Base-by-base conservation (phyloP, 2,113 vertebrate genomes). In the Gnathonemus longibarbis region DNA sequence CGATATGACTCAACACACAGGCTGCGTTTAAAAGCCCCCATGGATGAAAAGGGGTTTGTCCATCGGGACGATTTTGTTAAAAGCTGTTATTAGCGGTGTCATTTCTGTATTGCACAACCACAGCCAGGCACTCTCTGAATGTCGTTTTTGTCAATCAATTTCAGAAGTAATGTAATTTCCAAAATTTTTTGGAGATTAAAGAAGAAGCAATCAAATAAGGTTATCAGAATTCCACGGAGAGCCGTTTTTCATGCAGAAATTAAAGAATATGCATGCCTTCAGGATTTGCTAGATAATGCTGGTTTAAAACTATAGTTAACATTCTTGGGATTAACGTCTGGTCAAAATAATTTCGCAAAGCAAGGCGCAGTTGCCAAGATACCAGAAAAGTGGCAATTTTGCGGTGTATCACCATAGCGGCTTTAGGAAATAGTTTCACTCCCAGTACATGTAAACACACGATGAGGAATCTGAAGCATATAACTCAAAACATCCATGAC, bases 161-260 rank as follows among this genome's bases (percentile, higher is more conserved):
- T 84, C 10, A 42, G 35, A 74, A 80, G 31, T 80, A 56, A 89
- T 53, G 88, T n/a, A 21, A 89, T 84, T 89, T 83, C 35, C 27
- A 50, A 70, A 5, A 49, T 88, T 74, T 77, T 56, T 35, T 13
- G n/a, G 66, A 4, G 66, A 31, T 89, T 50, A 35, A 89, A 52
- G 88, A 80, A 50, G 45, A n/a, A 77, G 70, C 19, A 84, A 89
- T 15, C 49, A 84, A 19, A 52, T 83, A 56, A 53, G 85, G 50
- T 87, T 53, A 89, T 89, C 46, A 3, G 70, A 53, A 31, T 21
- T 87, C 48, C 50, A 42, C 50, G 39, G 85, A 8, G 49, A 87
- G 17, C n/a, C 15, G 3, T 87, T 49, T 31, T 39, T 87, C 46
- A 6, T 10, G 45, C 45, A 53, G 50, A 87, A 87, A 39, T 35